These are phyloP conservation scores for Cercocebus atys DNA, from an alignment of 2,113 vertebrate species.

Conservation along the genomic window DNA sequence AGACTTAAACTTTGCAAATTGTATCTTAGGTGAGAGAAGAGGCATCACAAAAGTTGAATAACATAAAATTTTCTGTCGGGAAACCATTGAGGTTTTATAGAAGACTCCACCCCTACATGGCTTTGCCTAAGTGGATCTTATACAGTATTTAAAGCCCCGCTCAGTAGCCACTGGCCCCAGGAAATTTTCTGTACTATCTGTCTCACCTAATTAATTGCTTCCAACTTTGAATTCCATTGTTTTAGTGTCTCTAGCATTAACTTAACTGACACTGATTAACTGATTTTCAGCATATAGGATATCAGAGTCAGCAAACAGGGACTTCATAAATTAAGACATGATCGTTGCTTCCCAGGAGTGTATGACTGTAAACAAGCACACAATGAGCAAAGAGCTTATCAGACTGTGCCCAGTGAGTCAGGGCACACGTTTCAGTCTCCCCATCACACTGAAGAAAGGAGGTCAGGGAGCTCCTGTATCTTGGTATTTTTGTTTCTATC, in stretches of 20 bases:
- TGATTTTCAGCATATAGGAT: not conserved
- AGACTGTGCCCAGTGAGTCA: rapidly evolving
- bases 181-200: not conserved
- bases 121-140: not conserved
- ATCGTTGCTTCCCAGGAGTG: not conserved
- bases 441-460: not conserved
- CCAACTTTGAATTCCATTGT: not conserved
- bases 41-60: not conserved
- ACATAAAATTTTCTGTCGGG: constrained; percentile 12
- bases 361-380: not conserved
- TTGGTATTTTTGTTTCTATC: not conserved
- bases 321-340: not conserved
- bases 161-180: rapidly evolving
- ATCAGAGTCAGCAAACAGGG: not conserved
- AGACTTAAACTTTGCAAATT: not conserved
- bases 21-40: constrained; percentile 52
- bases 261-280: not conserved
- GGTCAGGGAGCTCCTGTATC: not conserved
- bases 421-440: rapidly evolving
- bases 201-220: not conserved
- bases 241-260: not conserved
- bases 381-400: rapidly evolving
- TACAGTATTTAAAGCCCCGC: not conserved
- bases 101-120: not conserved
- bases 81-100: not conserved